These are phyloP conservation scores for Cryptotis parvus DNA, from an alignment of 2,113 vertebrate species.

Conservation along the genomic window DNA sequence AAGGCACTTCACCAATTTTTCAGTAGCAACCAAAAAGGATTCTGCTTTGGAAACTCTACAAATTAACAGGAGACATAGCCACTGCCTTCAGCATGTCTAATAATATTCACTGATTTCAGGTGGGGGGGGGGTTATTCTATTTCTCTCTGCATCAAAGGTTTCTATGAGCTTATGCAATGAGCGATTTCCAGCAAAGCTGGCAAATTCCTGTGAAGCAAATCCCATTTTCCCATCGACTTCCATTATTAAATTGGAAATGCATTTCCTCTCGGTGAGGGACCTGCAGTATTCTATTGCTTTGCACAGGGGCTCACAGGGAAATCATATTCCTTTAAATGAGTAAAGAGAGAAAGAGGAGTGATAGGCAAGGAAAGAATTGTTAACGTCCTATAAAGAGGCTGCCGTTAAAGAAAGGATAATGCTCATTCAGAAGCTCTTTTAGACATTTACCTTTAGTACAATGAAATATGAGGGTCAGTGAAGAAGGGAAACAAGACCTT, in stretches of 20 bases:
- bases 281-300: slow-evolving; percentile 14
- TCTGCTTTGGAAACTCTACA: not conserved
- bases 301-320: not conserved
- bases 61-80: not conserved
- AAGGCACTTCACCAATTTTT: not conserved
- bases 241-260: slow-evolving; percentile 65
- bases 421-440: not conserved
- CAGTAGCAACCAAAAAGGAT: not conserved
- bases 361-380: slow-evolving; percentile 28
- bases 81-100: slow-evolving; percentile 2
- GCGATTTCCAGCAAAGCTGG: slow-evolving; percentile 55
- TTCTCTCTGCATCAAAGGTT: slow-evolving; percentile 43
- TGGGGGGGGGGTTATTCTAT: slow-evolving; percentile 7
- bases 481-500: not conserved
- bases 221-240: slow-evolving; percentile 53
- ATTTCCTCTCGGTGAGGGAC: slow-evolving; percentile 39
- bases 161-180: slow-evolving; percentile 42
- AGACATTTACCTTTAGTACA: slow-evolving; percentile 29
- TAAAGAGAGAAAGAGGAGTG: slow-evolving; percentile 14
- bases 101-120: slow-evolving; percentile 26
- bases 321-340: slow-evolving; percentile 34
- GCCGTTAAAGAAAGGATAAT: not conserved
- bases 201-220: slow-evolving; percentile 66
- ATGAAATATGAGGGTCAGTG: not conserved
- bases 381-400: not conserved